These are phyloP conservation scores for Salvelinus alpinus DNA, from an alignment of 2,113 vertebrate genomes.

Conservation along the genomic window DNA sequence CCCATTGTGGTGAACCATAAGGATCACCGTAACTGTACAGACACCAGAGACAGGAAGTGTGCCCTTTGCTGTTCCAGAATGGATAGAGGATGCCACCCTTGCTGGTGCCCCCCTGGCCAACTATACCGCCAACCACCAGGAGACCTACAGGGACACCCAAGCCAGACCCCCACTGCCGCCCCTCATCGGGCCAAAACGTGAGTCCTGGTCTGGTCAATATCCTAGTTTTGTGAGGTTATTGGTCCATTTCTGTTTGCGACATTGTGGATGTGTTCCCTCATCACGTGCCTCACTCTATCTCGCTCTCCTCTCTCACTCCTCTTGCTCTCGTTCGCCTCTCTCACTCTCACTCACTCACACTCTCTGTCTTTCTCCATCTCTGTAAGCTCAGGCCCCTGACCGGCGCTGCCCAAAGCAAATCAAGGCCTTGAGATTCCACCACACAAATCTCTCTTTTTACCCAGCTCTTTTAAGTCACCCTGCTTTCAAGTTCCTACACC, in stretches of 20 bases:
- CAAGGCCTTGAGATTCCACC: no score
- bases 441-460: no score
- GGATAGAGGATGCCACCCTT: conserved; percentile 89
- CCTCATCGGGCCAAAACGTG: conserved; percentile 75
- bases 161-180: conserved; percentile 65
- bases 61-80: conserved; percentile 82
- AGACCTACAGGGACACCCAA: conserved; percentile 86
- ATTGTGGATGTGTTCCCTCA: conserved; percentile 3
- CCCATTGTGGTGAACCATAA: conserved; percentile 5
- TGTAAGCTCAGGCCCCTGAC: no score
- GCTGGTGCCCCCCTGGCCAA: conserved; percentile 82
- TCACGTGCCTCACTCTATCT: background rate
- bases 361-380: no score
- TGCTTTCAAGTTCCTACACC: no score
- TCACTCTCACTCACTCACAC: background rate
- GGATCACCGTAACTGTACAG: conserved; percentile 36
- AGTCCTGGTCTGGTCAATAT: conserved; percentile 37
- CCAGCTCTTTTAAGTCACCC: no score
- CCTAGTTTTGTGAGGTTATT: background rate
- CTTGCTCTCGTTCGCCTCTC: background rate
- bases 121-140: conserved; percentile 85
- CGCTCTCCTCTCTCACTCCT: background rate
- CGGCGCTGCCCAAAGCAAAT: no score
- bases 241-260: background rate
- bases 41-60: conserved; percentile 31